phyloP scores from a whole-genome alignment of 2,113 vertebrate species.

The Emydura subglobosa region DNA sequence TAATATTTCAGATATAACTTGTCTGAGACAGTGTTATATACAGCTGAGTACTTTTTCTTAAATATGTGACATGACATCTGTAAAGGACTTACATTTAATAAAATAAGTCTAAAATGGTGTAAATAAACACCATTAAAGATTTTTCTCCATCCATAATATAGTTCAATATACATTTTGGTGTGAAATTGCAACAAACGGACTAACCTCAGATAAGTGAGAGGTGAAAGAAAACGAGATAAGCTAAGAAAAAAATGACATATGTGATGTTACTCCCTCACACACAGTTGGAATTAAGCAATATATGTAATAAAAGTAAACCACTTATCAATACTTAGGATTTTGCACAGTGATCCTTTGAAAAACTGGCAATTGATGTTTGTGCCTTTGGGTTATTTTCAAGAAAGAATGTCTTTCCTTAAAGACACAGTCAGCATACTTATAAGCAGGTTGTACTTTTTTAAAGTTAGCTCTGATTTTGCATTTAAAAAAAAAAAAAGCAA shows the following conservation, averaged over 20 bases:
- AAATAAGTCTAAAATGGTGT: neutral
- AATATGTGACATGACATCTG: rapidly evolving
- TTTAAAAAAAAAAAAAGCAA: neutral
- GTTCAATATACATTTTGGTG: neutral
- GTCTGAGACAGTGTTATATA: neutral
- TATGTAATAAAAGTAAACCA: neutral
- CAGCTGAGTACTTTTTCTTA: neutral
- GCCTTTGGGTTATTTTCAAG: neutral
- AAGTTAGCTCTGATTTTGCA: neutral
- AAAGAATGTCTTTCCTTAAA: neutral
- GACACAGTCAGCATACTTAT: neutral
- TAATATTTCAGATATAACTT: neutral
- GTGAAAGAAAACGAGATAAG: rapidly evolving
- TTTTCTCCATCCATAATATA: neutral
- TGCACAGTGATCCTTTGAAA: neutral
- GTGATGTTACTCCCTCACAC: neutral
- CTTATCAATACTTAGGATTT: neutral
- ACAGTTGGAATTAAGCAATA: neutral
- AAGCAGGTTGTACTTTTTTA: neutral
- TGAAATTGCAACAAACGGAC: neutral
- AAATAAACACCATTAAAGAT: neutral
- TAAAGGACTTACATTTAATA: neutral
- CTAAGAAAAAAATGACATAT: neutral
- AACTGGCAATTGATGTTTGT: neutral
- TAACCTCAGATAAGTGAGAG: neutral